Conservation (phyloP, 2,888 invertebrate genomes). For the Chamaedrilus cognettii region DNA sequence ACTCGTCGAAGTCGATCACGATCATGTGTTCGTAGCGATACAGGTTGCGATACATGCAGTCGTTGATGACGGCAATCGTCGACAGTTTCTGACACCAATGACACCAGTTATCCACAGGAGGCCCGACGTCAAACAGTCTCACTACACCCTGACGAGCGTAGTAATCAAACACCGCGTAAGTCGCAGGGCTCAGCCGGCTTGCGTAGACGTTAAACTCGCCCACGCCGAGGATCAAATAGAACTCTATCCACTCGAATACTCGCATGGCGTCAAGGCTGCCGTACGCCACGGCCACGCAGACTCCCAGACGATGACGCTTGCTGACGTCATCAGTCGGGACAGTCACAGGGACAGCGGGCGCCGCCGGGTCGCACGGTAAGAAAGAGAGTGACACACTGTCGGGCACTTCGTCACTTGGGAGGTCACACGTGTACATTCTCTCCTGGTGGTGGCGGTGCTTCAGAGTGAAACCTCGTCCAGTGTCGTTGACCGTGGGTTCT, state of each 20-base stretch:
- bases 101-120: slow-evolving; percentile 19
- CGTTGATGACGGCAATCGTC: slow-evolving; percentile 28
- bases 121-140: slow-evolving; percentile 12
- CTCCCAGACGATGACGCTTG: slow-evolving; percentile 20
- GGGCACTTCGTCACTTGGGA: slow-evolving; percentile 14
- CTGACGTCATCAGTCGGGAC: neutral
- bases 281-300: slow-evolving; percentile 29
- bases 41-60: slow-evolving; percentile 36
- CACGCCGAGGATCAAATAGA: slow-evolving; percentile 25
- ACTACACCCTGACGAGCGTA: slow-evolving; percentile 22
- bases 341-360: slow-evolving; percentile 11
- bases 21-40: slow-evolving; percentile 30
- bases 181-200: slow-evolving; percentile 7
- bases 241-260: slow-evolving; percentile 30
- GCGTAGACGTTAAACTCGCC: slow-evolving; percentile 30
- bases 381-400: slow-evolving; percentile 23
- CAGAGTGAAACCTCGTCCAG: slow-evolving; percentile 23
- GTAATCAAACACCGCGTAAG: slow-evolving; percentile 20
- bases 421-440: slow-evolving; percentile 22
- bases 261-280: slow-evolving; percentile 14
- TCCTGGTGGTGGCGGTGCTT: slow-evolving; percentile 20
- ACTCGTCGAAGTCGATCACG: slow-evolving; percentile 32
- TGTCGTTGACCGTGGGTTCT: slow-evolving; percentile 9
- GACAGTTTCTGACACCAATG: slow-evolving; percentile 28
- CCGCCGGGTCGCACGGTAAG: slow-evolving; percentile 9